phyloP scores from a whole-genome alignment of 2,797 vertebrate genomes.

The Tadarida brasiliensis region DNA sequence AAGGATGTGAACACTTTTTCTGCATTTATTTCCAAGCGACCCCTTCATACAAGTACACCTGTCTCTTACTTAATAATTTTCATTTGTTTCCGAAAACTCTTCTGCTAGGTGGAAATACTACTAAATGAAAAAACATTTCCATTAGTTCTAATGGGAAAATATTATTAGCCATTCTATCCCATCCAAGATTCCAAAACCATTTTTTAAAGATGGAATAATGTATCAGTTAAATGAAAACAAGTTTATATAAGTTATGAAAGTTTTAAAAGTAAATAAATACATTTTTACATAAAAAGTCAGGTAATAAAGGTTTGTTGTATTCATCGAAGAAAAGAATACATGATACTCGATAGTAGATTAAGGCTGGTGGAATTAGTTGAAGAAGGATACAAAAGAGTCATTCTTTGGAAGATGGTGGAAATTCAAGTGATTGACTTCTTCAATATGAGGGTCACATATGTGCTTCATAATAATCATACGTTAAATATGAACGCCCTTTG shows the following conservation, averaged over 20 bases:
- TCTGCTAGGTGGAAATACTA: neutral
- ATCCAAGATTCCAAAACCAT: neutral
- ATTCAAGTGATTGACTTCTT: neutral
- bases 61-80: neutral
- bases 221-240: neutral
- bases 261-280: neutral
- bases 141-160: neutral
- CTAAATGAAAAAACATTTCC: neutral
- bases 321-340: neutral
- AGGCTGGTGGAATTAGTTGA: neutral
- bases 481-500: neutral
- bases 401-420: neutral
- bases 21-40: neutral
- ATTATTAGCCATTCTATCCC: neutral
- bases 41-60: neutral
- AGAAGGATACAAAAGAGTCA: neutral
- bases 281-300: neutral
- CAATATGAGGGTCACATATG: neutral
- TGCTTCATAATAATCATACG: neutral
- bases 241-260: neutral
- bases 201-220: neutral
- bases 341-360: neutral
- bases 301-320: neutral
- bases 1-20: neutral
- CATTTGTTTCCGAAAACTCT: constrained; percentile 5